Percentiles rank a stretch among this genome's conserved stretches.
Evolutionary conservation across 2,797 vertebrate genomes (phyloP).

Genomic region (Pangasius macronema): DNA sequence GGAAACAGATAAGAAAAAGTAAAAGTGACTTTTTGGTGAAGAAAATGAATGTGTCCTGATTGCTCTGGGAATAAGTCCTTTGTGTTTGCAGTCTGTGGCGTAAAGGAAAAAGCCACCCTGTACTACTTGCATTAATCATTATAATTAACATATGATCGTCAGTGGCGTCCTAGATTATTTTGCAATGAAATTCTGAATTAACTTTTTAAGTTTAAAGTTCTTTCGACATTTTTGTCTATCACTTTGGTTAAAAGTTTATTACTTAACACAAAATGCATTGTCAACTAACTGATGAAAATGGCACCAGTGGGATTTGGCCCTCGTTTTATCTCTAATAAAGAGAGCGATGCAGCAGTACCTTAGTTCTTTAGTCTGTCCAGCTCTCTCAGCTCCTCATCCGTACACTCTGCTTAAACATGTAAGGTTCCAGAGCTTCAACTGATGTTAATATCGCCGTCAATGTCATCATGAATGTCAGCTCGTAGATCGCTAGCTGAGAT

Average conservation of each 20-base stretch:
- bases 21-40: neutral
- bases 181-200: neutral
- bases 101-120: neutral
- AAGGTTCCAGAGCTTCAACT: neutral
- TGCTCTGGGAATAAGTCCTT: neutral
- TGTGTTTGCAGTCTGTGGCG: neutral
- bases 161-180: neutral
- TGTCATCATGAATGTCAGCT: neutral
- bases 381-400: neutral
- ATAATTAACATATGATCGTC: neutral
- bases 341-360: neutral
- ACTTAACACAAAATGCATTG: neutral
- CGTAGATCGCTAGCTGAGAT: neutral
- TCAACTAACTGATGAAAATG: neutral
- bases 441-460: neutral
- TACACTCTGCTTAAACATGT: neutral
- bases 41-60: constrained; percentile 10
- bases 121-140: neutral
- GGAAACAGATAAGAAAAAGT: neutral
- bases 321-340: neutral
- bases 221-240: neutral
- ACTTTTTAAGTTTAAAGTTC: neutral
- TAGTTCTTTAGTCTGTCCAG: neutral
- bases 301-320: neutral
- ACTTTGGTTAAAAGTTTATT: neutral